These are phyloP conservation scores for Phataginus tricuspis DNA, from an alignment of 2,797 vertebrate species.

Conservation along the genomic window DNA sequence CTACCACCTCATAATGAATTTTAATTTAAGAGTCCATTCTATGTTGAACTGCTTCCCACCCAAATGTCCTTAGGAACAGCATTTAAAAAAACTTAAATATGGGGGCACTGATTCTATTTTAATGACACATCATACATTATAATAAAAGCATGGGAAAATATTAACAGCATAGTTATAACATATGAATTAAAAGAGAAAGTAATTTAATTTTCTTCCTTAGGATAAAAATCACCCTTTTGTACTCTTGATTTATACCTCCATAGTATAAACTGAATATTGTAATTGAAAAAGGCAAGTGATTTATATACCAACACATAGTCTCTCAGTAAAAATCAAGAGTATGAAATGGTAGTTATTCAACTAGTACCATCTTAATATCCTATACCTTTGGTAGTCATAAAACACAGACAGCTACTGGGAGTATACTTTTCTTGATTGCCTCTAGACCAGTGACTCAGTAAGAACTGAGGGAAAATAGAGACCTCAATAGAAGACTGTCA, in stretches of 20 bases:
- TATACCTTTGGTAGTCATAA: neutral
- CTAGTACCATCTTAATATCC: slow-evolving; percentile 8
- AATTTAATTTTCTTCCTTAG: slow-evolving; percentile 16
- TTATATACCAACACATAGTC: slow-evolving; percentile 27
- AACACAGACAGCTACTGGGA: neutral
- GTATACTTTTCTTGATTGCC: slow-evolving; percentile 32
- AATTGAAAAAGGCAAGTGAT: neutral
- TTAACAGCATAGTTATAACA: slow-evolving; percentile 38
- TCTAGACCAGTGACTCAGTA: slow-evolving; percentile 6
- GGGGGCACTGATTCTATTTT: slow-evolving; percentile 28
- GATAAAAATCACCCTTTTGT: slow-evolving; percentile 43
- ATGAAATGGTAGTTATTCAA: slow-evolving; percentile 7
- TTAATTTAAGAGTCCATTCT: slow-evolving; percentile 44
- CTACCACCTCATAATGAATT: slow-evolving; percentile 23
- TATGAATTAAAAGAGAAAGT: slow-evolving; percentile 32
- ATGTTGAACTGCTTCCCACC: neutral
- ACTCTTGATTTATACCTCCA: neutral
- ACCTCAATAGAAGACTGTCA: neutral
- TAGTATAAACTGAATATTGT: neutral
- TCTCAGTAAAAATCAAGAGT: slow-evolving; percentile 52
- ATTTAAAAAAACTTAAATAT: slow-evolving; percentile 32
- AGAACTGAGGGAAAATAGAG: slow-evolving; percentile 17
- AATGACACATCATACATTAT: neutral
- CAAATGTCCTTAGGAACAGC: slow-evolving; percentile 44
- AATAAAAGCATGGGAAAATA: slow-evolving; percentile 22